Percentiles rank a stretch among this genome's conserved stretches.
These are phyloP conservation scores for Trichacis sp. DNA, from an alignment of 2,888 invertebrate genomes.

Conservation along the genomic window DNA sequence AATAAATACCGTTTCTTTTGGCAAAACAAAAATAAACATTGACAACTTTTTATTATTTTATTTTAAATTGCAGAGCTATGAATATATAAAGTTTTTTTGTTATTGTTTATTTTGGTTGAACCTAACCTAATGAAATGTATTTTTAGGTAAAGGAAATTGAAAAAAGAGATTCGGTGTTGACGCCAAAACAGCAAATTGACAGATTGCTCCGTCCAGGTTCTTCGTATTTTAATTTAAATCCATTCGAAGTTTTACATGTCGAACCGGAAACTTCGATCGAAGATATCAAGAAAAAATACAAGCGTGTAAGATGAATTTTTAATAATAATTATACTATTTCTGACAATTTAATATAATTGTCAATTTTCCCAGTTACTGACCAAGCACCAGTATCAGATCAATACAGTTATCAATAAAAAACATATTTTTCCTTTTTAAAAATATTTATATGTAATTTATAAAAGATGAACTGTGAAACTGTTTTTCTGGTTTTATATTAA, in stretches of 20 bases:
- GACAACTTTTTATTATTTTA: too few species aligned
- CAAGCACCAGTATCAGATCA: too few species aligned
- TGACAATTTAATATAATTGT: too few species aligned
- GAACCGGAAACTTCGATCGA: constrained; percentile 91
- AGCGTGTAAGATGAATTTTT: constrained; percentile 73
- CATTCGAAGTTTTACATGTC: constrained; percentile 91
- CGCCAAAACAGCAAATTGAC: constrained; percentile 97
- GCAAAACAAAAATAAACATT: too few species aligned
- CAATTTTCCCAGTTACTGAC: too few species aligned
- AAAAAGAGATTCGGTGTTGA: constrained; percentile 95
- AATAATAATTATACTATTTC: constrained; percentile 3
- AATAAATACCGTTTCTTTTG: too few species aligned
- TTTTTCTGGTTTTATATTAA: too few species aligned
- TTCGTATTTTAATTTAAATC: constrained; percentile 98
- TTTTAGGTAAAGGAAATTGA: constrained; percentile 97
- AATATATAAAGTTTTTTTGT: neutral
- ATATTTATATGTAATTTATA: too few species aligned
- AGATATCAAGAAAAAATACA: constrained; percentile 96
- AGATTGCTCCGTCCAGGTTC: constrained; percentile 95
- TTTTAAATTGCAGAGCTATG: neutral
- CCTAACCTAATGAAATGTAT: constrained; percentile 45
- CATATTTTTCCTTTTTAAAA: too few species aligned
- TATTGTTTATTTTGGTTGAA: constrained; percentile 18
- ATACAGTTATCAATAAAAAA: too few species aligned
- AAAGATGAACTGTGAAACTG: too few species aligned